Evolutionary conservation across 2,888 invertebrate genomes (phyloP), one percentile per base, ranked within the genome.

Genomic region (Epirrita christyi): DNA sequence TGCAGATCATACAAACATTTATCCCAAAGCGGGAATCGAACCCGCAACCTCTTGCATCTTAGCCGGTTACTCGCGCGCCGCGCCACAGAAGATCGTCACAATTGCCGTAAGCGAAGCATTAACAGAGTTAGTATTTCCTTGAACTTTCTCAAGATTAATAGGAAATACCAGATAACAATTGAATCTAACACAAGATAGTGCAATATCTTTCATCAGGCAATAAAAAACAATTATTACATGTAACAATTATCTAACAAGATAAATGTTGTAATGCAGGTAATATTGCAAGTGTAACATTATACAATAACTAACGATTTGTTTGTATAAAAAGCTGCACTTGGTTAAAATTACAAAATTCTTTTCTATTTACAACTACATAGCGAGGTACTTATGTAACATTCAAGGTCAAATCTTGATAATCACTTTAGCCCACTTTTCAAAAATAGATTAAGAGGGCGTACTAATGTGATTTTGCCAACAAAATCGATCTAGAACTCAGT

Each of bases 181-280:
- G 11, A 36, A 55, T 48, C 47, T 48, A 42, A 37, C 28, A 44
- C 34, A 14, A 21, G 2, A 21, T n/a, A n/a, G n/a, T 21, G 21
- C 21, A 21, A 27, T 2, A 21, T 46, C 46, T 52, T 52, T 45
- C 52, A 53, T 13, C 36, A 50, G 34, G 10, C 38, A 40, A 56
- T 40, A 14, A 50, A n/a, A 45, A 50, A 38, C 52, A 42, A 55
- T 47, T 55, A 47, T 1, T 21, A 46, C 34, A 45, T 47, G 57
- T 41, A 57, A 57, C 57, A 57, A 57, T 57, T 57, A 57, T 51
- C 13, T 51, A 57, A 57, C 56, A 36, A 21, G 21, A 27, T 28
- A 14, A 14, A 34, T 27, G 40, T 21, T 13, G 41, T 34, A 43
- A 50, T 40, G 32, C 4, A 10, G 36, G 1, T 8, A 32, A 32